These are phyloP conservation scores for Hystrix brachyura DNA, from an alignment of 2,113 vertebrate species.

Conservation along the genomic window DNA sequence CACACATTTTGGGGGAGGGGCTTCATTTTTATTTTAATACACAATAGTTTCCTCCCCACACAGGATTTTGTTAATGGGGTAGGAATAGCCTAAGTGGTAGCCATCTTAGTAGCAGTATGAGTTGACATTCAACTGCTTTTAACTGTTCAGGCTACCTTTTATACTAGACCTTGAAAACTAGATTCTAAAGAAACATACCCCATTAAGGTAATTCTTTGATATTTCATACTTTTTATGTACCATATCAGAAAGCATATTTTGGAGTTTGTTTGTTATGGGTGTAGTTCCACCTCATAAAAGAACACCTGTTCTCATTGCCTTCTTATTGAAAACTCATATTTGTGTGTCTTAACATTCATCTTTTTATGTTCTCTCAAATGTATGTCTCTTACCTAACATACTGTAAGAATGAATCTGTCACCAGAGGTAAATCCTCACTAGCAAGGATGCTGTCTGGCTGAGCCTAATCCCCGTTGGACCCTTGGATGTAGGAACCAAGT, in stretches of 20 bases:
- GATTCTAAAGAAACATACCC: constrained; percentile 51
- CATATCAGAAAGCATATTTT: constrained; percentile 38
- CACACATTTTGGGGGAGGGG: constrained; percentile 80
- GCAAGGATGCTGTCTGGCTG: constrained; percentile 32
- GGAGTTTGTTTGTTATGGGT: constrained; percentile 40
- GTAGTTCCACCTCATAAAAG: constrained; percentile 50
- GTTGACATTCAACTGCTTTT: constrained; percentile 58
- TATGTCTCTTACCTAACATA: constrained; percentile 45
- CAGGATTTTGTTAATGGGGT: background rate
- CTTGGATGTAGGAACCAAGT: constrained; percentile 65
- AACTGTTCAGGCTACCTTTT: constrained; percentile 64
- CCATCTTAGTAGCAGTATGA: constrained; percentile 57
- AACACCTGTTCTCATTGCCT: constrained; percentile 31
- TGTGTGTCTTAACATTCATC: constrained; percentile 44
- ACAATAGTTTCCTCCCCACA: constrained; percentile 34
- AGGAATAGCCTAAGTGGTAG: constrained; percentile 26
- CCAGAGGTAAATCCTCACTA: constrained; percentile 5
- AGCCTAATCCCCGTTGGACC: constrained; percentile 53
- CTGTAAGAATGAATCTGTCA: constrained; percentile 27
- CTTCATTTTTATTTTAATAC: constrained; percentile 77
- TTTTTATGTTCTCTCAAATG: constrained; percentile 60
- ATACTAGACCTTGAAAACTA: constrained; percentile 56
- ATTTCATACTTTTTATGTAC: constrained; percentile 11
- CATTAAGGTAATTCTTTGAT: background rate
- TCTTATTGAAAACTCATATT: constrained; percentile 3